These are phyloP conservation scores for Antheraea assamensis DNA, from an alignment of 2,888 invertebrate species.

Conservation along the genomic window DNA sequence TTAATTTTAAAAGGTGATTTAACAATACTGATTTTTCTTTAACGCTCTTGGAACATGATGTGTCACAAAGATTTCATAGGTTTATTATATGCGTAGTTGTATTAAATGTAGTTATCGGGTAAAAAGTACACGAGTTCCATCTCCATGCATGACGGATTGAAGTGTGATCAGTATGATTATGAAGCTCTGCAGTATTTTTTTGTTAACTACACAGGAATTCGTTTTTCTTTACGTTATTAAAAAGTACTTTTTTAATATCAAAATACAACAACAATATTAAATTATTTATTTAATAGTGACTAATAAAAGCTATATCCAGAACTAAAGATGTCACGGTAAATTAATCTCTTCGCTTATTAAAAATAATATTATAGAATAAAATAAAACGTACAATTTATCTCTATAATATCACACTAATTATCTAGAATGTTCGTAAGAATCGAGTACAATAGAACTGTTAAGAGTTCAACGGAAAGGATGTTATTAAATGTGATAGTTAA, in stretches of 20 bases:
- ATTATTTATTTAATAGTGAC: neutral
- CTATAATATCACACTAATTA: neutral
- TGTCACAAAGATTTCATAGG: neutral
- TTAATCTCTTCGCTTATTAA: neutral
- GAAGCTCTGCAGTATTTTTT: neutral
- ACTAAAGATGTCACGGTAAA: neutral
- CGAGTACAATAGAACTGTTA: neutral
- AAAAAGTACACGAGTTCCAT: neutral
- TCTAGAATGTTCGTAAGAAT: neutral
- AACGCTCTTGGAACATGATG: no score
- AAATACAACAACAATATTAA: neutral
- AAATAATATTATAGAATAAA: neutral
- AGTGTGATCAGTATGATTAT: neutral
- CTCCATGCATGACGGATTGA: neutral
- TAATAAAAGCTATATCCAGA: neutral
- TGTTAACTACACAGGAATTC: no score
- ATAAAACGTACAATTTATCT: neutral
- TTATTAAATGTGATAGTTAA: neutral
- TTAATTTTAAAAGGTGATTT: no score
- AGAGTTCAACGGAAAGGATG: neutral
- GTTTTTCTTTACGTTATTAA: no score
- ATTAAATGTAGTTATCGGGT: no score
- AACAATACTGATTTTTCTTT: no score
- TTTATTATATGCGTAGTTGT: no score
- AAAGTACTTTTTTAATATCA: neutral